Evolutionary conservation across 2,888 invertebrate species (phyloP), one percentile per base, ranked within the genome.

Genomic region (Polyommatus iphigenia): DNA sequence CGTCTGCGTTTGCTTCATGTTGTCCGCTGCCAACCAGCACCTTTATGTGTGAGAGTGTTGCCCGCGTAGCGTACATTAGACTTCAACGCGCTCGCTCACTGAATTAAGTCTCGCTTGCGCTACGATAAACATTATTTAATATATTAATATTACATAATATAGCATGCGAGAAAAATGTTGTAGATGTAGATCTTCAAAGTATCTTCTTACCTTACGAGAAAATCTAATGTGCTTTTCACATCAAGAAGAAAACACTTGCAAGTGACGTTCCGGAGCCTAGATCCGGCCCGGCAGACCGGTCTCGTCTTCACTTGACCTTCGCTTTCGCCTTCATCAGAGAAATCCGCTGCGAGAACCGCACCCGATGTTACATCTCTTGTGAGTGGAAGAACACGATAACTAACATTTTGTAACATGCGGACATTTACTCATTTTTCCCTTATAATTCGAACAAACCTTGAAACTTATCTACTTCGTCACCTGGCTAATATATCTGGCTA

Each of bases 281-380:
- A 78, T 81, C 82, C 81, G 81, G 81, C 81, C 80, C 81, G 79
- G 77, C 80, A 82, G 80, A 82, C 81, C 80, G 82, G 81, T 80
- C 81, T 84, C 84, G 81, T 84, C 85, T 84, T 83, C 84, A 79
- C 75, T 80, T 84, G 86, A 85, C 86, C 87, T 87, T 87, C 85
- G 85, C 87, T 87, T 87, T 87, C 86, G 85, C 85, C 86, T 85
- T 85, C 83, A 80, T 81, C 81, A 81, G 80, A 75, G 77, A 80
- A 79, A 79, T 76, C 79, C 77, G 57, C 24, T 3, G 5, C 67
- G 67, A 20, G 59, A 20, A 59, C 59, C 59, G 59, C 59, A 59
- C 59, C 7, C n/a, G 57, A 59, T 59, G 20, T 59, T 59, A 59
- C 20, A 59, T 20, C 59, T 59, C 59, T 59, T 59, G 54, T 46